Percentiles rank a stretch among this genome's conserved stretches.
phyloP scores from a whole-genome alignment of 2,797 vertebrate species.

The Gymnodraco acuticeps region DNA sequence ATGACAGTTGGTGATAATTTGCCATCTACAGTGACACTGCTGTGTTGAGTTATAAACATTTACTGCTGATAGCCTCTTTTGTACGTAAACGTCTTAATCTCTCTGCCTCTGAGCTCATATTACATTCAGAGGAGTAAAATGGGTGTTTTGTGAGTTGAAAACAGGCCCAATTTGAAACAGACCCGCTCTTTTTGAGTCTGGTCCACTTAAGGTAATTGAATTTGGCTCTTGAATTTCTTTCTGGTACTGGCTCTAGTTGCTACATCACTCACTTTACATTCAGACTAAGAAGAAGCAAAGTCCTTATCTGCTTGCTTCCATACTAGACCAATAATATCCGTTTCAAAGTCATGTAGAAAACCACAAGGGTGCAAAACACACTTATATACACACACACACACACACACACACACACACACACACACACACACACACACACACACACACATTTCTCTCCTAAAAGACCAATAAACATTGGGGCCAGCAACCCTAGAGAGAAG shows the following conservation, averaged over 20 bases:
- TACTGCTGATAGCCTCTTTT: constrained; percentile 62
- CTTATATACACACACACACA: constrained; percentile 14
- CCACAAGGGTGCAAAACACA: constrained; percentile 33
- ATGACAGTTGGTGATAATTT: constrained; percentile 65
- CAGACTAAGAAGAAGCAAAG: constrained; percentile 44
- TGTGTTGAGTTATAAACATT: constrained; percentile 62
- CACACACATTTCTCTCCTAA: constrained; percentile 45
- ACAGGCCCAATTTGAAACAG: constrained; percentile 75
- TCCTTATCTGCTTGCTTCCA: constrained; percentile 39
- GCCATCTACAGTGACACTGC: constrained; percentile 55
- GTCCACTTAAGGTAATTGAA: constrained; percentile 82
- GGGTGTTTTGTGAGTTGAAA: constrained; percentile 75
- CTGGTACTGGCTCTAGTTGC: constrained; percentile 41
- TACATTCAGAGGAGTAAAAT: constrained; percentile 64
- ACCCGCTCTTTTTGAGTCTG: constrained; percentile 67
- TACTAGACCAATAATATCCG: constrained; percentile 47
- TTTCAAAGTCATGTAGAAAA: constrained; percentile 52
- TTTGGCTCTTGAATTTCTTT: constrained; percentile 73
- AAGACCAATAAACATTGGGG: constrained; percentile 62
- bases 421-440: too few relatives aligned
- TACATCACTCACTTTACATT: constrained; percentile 53
- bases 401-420: constrained; percentile 17
- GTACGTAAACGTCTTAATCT: constrained; percentile 65
- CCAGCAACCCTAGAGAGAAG: constrained; percentile 57
- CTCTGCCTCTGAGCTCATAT: constrained; percentile 59